Base-by-base conservation (phyloP, 2,888 invertebrate species). In the Spodoptera picta region DNA sequence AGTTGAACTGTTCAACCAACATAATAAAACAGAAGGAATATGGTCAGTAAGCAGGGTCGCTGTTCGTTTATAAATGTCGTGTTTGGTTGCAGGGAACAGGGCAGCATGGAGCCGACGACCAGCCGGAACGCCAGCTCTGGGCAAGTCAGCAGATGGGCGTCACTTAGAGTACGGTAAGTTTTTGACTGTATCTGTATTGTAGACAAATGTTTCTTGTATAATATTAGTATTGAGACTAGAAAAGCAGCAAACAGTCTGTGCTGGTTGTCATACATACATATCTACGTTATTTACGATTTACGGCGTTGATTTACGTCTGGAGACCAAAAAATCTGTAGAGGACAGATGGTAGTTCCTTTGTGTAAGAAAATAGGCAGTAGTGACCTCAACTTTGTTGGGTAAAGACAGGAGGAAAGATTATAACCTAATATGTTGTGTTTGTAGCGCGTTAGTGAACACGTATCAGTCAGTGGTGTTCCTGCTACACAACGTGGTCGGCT, bases 401-500 rank as follows among this genome's bases (percentile, higher is more conserved):
- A 27, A 5, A 5, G 4, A 27, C 27, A 3, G 27, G 27, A 3
- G 3, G 27, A 36, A 36, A 5, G 43, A n/a, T 9, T 2, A 12
- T 24, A 44, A 14, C 14, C 10, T 36, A 36, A 48, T 23, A n/a
- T 44, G 0, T 27, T 2, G 1, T 63, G n/a, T 47, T 19, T 55
- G 0, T 83, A 94, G 94, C 19, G 83, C 87, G 64, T 65, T 91
- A 62, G 88, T 90, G 66, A 94, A 92, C 83, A 84, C 88, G 69
- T 87, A 87, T 72, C 95, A 88, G 88, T 90, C 95, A 44, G 61
- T 89, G 49, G 92, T 95, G 73, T 95, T 95, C 92, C 85, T 94
- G 71, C 60, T 90, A 49, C 96, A 96, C 83, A 96, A 95, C 80
- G 90, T 95, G 68, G 92, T 97, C 51, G 96, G 96, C 31, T 97